Base-by-base conservation (phyloP, 2,113 vertebrate species). In the Neofelis nebulosa region DNA sequence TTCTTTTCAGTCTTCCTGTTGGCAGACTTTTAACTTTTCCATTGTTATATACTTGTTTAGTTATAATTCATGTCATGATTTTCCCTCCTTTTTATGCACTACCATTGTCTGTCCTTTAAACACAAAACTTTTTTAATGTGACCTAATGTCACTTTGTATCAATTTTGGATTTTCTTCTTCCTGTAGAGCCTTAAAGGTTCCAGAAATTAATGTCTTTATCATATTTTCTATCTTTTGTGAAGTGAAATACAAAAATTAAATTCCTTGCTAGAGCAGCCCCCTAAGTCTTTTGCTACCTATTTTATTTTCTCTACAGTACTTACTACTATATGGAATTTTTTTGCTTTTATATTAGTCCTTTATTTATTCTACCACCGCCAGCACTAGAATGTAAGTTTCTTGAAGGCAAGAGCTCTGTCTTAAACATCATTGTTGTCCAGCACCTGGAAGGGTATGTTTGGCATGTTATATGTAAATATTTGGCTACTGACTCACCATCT, bases 201-300 rank as follows among this genome's bases (percentile, higher is more conserved):
- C 88, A 94, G 52, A 97, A 97, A 85, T 94, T 57, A 66, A 45
- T 89, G n/a, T 95, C 7, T 81, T 4, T 91, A 41, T 91, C 3
- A 66, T 71, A 81, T 79, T 96, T 94, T 79, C 9, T 82, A 8
- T 38, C 48, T 79, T 41, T 90, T 79, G 63, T 91, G 21, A 85
- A 81, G 4, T 61, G 19, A 95, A 80, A 87, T 50, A 80, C 36
- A 61, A 86, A 31, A 63, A 14, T 38, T 71, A 55, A 84, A 41
- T 69, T 95, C 14, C 18, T 89, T 93, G 6, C 29, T 94, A 95
- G 95, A 96, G 27, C 27, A 78, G 15, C 16, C 13, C 7, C 0
- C 1, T 61, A 89, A 76, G 14, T 78, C 29, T 78, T 91, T 87
- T 89, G n/a, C 16, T 74, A 45, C 31, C n/a, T 93, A 31, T 86